A percentile compares a stretch with the other conserved stretches of the same genome.
phyloP scores from a whole-genome alignment of 2,113 vertebrate genomes.

The Origma solitaria region DNA sequence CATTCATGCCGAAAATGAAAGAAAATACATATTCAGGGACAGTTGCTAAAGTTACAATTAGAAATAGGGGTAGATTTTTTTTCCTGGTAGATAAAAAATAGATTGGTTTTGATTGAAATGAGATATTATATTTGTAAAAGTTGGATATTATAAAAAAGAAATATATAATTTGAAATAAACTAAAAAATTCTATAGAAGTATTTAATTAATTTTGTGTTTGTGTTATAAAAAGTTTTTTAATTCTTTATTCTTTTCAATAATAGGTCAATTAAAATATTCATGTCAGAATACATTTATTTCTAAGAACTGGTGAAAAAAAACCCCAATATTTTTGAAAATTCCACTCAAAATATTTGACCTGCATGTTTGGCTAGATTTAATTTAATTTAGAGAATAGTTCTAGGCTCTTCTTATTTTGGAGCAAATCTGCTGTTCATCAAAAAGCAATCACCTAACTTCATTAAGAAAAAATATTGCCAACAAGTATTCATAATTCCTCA shows the following conservation, averaged over 20 bases:
- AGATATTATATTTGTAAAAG: neutral
- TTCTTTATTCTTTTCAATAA: neutral
- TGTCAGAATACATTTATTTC: neutral
- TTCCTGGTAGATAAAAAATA: neutral
- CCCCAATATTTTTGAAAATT: neutral
- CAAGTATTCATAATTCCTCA: neutral
- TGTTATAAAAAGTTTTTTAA: neutral
- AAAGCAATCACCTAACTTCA: neutral
- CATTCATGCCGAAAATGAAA: neutral
- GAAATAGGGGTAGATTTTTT: neutral
- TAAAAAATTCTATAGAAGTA: neutral
- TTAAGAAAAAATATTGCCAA: neutral
- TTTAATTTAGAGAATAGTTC: neutral
- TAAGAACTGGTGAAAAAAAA: neutral
- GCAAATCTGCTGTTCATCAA: neutral
- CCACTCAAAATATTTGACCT: neutral
- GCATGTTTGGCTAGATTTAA: neutral
- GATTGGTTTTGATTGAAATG: neutral
- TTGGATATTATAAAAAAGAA: neutral
- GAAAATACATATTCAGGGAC: neutral
- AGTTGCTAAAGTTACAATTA: neutral
- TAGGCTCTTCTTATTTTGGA: neutral
- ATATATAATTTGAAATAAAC: neutral
- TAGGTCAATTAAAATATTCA: neutral
- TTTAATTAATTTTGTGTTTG: neutral